phyloP scores from a whole-genome alignment of 2,113 vertebrate species.

The Salvelinus sp. region DNA sequence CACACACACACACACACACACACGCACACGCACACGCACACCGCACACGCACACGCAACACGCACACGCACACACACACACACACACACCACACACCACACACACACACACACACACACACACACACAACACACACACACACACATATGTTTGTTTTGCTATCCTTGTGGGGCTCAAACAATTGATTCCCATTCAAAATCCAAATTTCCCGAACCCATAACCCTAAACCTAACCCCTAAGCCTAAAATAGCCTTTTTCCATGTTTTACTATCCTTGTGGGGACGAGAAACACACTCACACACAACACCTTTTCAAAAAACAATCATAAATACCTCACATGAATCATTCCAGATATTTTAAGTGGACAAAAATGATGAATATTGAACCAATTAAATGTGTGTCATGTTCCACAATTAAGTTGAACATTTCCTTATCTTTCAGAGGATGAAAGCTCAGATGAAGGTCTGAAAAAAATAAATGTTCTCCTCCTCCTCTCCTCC shows the following conservation, averaged over 20 bases:
- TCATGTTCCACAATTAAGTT: neutral
- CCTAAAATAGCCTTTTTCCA: too few species aligned
- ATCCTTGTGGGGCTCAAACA: too few species aligned
- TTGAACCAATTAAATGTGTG: neutral
- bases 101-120: too few species aligned
- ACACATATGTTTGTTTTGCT: too few species aligned
- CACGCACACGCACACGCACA: too few species aligned
- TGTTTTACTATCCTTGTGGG: too few species aligned
- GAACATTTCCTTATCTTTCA: conserved; percentile 16
- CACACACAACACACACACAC: too few species aligned
- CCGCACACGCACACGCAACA: too few species aligned
- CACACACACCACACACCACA: too few species aligned
- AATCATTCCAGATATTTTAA: neutral
- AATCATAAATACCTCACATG: neutral
- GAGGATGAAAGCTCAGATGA: conserved; percentile 67
- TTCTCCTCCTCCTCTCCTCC: conserved; percentile 25
- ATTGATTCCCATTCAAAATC: neutral
- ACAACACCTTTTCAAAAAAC: neutral
- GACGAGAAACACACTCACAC: neutral
- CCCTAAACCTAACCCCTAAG: neutral
- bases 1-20: too few species aligned
- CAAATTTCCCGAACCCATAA: neutral
- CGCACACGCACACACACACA: too few species aligned
- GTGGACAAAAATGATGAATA: neutral
- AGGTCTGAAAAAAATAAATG: conserved; percentile 42